Conservation (phyloP, 2,888 invertebrate species). For the Zhuqinia jingwanae region DNA sequence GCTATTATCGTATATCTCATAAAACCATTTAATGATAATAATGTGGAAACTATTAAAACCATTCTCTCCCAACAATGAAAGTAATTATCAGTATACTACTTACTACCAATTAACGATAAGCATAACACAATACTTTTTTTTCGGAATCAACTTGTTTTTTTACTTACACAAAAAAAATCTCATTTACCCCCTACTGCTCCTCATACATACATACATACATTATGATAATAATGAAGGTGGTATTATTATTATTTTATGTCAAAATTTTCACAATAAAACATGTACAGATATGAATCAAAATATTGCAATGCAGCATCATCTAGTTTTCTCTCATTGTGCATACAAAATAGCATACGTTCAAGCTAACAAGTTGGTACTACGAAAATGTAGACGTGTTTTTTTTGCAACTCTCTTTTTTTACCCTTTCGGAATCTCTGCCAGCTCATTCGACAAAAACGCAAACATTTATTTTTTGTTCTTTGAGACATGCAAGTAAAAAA, state of each 20-base stretch:
- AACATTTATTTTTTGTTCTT: too few relatives aligned
- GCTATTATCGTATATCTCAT: not conserved
- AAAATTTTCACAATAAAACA: not conserved
- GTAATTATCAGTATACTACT: not conserved
- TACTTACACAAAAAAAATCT: conserved; percentile 4
- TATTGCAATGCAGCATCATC: conserved; percentile 11
- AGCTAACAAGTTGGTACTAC: not conserved
- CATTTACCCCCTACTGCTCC: conserved; percentile 14
- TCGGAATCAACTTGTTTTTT: not conserved
- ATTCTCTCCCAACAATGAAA: not conserved
- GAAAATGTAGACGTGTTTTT: too few relatives aligned
- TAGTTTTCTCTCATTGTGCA: not conserved
- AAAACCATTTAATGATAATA: too few relatives aligned
- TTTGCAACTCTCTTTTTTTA: conserved; percentile 12
- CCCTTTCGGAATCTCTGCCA: not conserved
- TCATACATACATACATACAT: not conserved
- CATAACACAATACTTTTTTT: too few relatives aligned
- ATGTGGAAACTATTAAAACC: not conserved
- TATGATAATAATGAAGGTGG: too few relatives aligned
- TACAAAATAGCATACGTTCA: not conserved
- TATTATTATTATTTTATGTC: too few relatives aligned
- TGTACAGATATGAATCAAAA: not conserved
- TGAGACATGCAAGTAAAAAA: too few relatives aligned
- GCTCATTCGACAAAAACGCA: not conserved
- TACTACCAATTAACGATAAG: conserved; percentile 40